phyloP scores from a whole-genome alignment of 2,888 invertebrate species.

The Adela reaumurella region DNA sequence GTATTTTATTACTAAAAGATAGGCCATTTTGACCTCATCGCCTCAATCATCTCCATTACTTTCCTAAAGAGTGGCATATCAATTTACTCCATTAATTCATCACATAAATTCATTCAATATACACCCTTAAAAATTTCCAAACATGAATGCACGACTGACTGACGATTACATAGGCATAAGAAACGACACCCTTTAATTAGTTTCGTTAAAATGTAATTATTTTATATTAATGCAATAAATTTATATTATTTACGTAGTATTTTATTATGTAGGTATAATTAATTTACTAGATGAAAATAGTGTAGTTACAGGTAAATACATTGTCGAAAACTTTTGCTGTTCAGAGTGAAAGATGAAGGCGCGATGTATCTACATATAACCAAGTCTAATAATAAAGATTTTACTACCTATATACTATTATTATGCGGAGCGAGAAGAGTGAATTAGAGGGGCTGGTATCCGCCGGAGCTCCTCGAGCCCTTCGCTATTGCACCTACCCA shows the following conservation, averaged over 20 bases:
- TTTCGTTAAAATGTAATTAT: slow-evolving; percentile 15
- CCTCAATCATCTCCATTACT: slow-evolving; percentile 27
- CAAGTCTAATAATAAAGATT: no score
- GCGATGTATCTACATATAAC: no score
- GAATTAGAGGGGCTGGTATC: no score
- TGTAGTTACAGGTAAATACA: not conserved
- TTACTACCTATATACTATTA: no score
- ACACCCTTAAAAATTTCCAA: slow-evolving; percentile 18
- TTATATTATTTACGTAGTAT: slow-evolving; percentile 8
- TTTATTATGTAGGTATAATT: slow-evolving; percentile 9
- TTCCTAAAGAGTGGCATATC: slow-evolving; percentile 31
- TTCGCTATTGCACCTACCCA: not conserved
- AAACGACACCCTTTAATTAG: slow-evolving; percentile 17
- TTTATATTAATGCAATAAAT: slow-evolving; percentile 13
- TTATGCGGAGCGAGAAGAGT: no score
- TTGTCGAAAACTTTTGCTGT: no score
- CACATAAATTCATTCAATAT: slow-evolving; percentile 24
- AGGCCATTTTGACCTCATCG: slow-evolving; percentile 28
- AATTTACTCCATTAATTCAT: slow-evolving; percentile 23
- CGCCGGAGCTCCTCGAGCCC: not conserved
- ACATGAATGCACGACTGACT: slow-evolving; percentile 23
- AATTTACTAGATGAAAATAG: slow-evolving; percentile 25
- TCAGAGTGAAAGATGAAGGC: no score
- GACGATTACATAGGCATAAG: slow-evolving; percentile 21
- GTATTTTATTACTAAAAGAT: slow-evolving; percentile 17